A percentile compares a stretch with the other conserved stretches of the same genome.
Conservation (phyloP, 2,888 invertebrate genomes). For the Gastrophysa polygoni region DNA sequence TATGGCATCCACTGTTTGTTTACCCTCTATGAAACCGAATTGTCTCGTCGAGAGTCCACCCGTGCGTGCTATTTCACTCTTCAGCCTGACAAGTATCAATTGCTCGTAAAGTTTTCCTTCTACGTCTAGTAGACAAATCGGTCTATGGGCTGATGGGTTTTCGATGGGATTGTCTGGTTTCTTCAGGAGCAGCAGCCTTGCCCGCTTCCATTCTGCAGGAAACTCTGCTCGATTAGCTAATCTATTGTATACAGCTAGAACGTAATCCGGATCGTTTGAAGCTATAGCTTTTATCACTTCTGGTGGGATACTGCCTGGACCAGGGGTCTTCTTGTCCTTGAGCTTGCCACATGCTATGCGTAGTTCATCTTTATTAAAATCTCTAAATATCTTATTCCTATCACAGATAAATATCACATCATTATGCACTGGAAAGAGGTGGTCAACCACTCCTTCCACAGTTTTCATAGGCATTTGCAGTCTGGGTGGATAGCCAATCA, state of each 20-base stretch:
- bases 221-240: background rate
- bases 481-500: slow-evolving; percentile 19
- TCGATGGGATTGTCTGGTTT: background rate
- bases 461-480: slow-evolving; percentile 12
- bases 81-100: background rate
- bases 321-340: slow-evolving; percentile 14
- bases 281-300: slow-evolving; percentile 15
- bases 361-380: too few species aligned
- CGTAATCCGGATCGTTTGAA: background rate
- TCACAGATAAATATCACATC: slow-evolving; percentile 9
- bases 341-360: too few species aligned
- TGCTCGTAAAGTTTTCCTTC: slow-evolving; percentile 2
- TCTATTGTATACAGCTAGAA: background rate
- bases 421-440: slow-evolving; percentile 17
- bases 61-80: background rate
- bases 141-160: background rate
- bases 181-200: background rate
- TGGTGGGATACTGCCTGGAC: slow-evolving; percentile 17
- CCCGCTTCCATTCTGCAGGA: background rate
- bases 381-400: background rate
- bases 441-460: slow-evolving; percentile 4
- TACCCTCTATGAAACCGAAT: too few species aligned
- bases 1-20: background rate
- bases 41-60: background rate
- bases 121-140: background rate